Percentiles rank a stretch among this genome's conserved stretches.
These are phyloP conservation scores for Ceyx margarethae DNA, from an alignment of 2,113 vertebrate genomes.

Conservation along the genomic window DNA sequence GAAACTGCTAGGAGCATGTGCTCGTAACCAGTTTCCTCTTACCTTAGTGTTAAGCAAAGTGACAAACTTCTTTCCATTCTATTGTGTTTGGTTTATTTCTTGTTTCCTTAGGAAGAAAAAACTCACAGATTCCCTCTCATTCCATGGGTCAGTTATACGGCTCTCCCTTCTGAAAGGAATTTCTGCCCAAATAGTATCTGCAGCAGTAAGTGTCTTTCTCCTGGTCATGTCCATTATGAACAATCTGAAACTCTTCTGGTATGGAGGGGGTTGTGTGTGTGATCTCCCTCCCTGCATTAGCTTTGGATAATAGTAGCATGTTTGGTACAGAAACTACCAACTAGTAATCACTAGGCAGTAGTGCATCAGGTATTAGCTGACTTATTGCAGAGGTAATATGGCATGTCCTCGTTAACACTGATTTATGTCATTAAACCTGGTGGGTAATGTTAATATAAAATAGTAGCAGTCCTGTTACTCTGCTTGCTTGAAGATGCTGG, in stretches of 20 bases:
- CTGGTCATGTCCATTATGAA: neutral
- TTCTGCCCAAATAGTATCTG: conserved; percentile 95
- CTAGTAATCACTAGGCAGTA: neutral
- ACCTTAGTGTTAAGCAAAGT: neutral
- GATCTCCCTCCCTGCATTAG: rapidly evolving
- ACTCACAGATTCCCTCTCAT: conserved; percentile 73
- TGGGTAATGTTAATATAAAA: neutral
- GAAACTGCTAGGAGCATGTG: neutral
- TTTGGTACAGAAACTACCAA: neutral
- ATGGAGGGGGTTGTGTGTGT: rapidly evolving
- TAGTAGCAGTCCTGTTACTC: neutral
- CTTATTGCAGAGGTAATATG: neutral
- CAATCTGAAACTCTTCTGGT: neutral
- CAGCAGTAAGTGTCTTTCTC: conserved; percentile 82
- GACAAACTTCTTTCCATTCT: neutral
- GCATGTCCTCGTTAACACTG: neutral
- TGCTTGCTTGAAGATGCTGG: neutral
- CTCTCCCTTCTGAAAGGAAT: conserved; percentile 92
- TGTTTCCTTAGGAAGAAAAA: conserved; percentile 74
- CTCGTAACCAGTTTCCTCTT: neutral
- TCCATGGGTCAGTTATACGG: conserved; percentile 90
- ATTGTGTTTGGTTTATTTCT: neutral
- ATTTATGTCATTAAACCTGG: neutral
- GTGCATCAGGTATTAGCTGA: neutral
- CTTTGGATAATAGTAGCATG: neutral